Evolutionary conservation across 2,888 invertebrate genomes (phyloP).

Genomic region (Epistrophe grossulariae): DNA sequence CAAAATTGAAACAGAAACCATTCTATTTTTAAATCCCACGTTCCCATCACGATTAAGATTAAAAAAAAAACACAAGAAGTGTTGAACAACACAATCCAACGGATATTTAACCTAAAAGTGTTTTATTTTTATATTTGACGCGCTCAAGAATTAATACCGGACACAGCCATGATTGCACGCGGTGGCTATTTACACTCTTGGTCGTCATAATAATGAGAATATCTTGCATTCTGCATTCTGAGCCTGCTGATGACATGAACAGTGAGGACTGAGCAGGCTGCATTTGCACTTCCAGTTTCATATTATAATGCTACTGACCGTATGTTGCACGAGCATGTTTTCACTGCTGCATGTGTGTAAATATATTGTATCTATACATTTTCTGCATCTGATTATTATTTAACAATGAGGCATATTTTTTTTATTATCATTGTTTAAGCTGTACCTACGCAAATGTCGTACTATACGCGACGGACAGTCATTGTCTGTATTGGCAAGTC

Average conservation of each 20-base stretch:
- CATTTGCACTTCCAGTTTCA: constrained; percentile 9
- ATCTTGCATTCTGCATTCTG: background rate
- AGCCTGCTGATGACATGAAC: background rate
- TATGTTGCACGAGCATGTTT: background rate
- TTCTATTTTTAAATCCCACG: constrained; percentile 33
- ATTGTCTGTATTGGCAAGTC: constrained; percentile 3
- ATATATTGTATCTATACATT: no score
- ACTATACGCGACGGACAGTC: background rate
- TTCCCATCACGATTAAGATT: constrained; percentile 10
- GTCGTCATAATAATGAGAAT: constrained; percentile 27
- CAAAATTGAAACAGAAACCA: constrained; percentile 3
- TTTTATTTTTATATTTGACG: constrained; percentile 13
- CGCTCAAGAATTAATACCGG: constrained; percentile 16
- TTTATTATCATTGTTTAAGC: constrained; percentile 54
- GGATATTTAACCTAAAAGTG: constrained; percentile 25
- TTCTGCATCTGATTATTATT: constrained; percentile 60
- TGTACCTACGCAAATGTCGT: constrained; percentile 28
- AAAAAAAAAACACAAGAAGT: constrained; percentile 12
- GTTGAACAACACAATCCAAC: constrained; percentile 22
- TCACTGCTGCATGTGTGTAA: background rate
- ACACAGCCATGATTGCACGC: constrained; percentile 16
- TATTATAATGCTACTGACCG: background rate
- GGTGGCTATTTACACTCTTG: constrained; percentile 17
- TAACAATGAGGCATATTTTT: constrained; percentile 51
- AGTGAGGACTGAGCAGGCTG: background rate